Conservation (phyloP, 2,797 vertebrate species). For the Okamejei kenojei region DNA sequence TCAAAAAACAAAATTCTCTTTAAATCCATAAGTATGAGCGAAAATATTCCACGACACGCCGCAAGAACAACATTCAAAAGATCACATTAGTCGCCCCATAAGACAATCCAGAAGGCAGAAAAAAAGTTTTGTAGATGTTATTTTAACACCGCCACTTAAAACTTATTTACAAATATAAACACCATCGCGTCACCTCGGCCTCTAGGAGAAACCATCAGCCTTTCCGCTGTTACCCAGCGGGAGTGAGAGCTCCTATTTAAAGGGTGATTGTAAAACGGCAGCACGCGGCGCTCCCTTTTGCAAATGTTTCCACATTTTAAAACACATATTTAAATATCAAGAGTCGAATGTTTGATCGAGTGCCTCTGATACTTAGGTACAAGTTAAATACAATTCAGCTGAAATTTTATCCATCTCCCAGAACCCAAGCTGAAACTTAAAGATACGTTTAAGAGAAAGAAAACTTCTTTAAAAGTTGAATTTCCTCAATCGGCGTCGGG, state of each 20-base stretch:
- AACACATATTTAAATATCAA: not conserved
- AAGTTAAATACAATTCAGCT: not conserved
- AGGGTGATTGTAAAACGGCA: not conserved
- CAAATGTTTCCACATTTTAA: constrained; percentile 1
- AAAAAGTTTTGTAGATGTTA: constrained; percentile 5
- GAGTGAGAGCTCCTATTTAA: not conserved
- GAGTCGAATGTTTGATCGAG: not conserved
- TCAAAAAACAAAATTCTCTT: not conserved
- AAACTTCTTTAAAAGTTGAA: not conserved
- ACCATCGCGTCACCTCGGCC: not conserved
- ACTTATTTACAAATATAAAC: constrained; percentile 9
- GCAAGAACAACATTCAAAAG: not conserved
- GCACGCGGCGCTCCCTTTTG: not conserved
- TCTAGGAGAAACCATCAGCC: not conserved
- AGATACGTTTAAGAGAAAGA: not conserved
- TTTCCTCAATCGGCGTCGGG: not conserved
- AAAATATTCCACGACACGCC: not conserved
- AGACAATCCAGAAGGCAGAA: not conserved
- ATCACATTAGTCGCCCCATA: not conserved
- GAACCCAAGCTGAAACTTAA: not conserved
- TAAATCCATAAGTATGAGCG: not conserved
- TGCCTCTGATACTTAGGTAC: not conserved
- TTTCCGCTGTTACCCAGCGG: not conserved
- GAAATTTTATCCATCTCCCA: not conserved
- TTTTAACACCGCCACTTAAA: not conserved